Percentiles rank a stretch among this genome's conserved stretches.
phyloP scores from a whole-genome alignment of 2,797 vertebrate genomes.

The Protonibea diacanthus region DNA sequence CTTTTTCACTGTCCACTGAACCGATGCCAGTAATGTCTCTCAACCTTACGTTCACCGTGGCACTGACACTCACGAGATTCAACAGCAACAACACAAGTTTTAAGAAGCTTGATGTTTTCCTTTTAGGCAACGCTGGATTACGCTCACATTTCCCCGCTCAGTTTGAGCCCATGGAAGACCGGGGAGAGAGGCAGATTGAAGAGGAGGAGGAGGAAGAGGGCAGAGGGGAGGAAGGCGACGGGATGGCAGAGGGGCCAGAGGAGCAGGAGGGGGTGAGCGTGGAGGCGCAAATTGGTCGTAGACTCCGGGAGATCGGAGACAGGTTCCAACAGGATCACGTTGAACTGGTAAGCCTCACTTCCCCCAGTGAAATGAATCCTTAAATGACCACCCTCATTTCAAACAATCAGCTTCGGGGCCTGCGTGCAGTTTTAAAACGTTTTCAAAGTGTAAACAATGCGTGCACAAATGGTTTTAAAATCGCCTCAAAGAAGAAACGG shows the following conservation, averaged over 20 bases:
- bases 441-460: conserved; percentile 1
- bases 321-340: conserved; percentile 86
- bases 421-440: not conserved
- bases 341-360: conserved; percentile 81
- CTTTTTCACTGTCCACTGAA: conserved; percentile 26
- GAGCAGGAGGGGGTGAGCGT: conserved; percentile 72
- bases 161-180: conserved; percentile 81
- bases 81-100: conserved; percentile 33
- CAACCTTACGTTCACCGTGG: not conserved
- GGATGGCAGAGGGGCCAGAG: conserved; percentile 66
- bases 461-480: not conserved
- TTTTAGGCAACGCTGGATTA: conserved; percentile 82
- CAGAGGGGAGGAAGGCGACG: conserved; percentile 70
- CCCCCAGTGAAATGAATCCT: conserved; percentile 10
- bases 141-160: conserved; percentile 78
- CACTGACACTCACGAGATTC: not conserved
- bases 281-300: conserved; percentile 86
- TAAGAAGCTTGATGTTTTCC: conserved; percentile 50
- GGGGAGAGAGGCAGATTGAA: conserved; percentile 69
- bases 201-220: conserved; percentile 70
- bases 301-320: conserved; percentile 88
- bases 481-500: conserved; percentile 6
- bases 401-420: not conserved
- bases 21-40: conserved; percentile 9
- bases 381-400: not conserved